Evolutionary conservation across 2,888 invertebrate species (phyloP), one percentile per base, ranked within the genome.

Genomic region (Lissonota sp.): DNA sequence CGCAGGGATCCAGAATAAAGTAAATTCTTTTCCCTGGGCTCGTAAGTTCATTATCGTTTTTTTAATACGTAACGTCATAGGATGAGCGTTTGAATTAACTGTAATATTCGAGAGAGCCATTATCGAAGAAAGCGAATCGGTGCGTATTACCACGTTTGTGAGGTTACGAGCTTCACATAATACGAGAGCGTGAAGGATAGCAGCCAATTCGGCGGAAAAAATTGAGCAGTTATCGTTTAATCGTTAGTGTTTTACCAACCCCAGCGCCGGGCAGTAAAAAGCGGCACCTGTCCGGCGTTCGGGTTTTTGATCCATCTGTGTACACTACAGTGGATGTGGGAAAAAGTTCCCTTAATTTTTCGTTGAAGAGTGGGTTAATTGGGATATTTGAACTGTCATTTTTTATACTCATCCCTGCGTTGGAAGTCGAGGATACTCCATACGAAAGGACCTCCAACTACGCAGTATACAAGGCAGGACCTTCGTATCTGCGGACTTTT

Each of bases 1-100:
- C n/a, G 70, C 49, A 5, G 70, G 70, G 5, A 40, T 49, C 70
- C 60, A 71, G 0, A 60, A 6, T 6, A 71, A 5, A 0, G 60
- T 40, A 10, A 49, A 14, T 5, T 37, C 40, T 8, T 49, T 51
- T 6, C 51, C 70, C 10, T 6, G 8, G 0, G 6, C 6, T 4
- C 60, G 49, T 0, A 44, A 7, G 0, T 1, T 3, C 1, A 12
- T 2, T 0, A 64, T 14, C 4, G 4, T 5, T 7, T 57, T 39
- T 8, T 57, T 63, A 16, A 63, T 55, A 4, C n/a, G 6, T 6
- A 37, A 0, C 0, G 26, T 6, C n/a, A 39, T 7, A 0, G 70
- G 49, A 8, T 71, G 39, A 3, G 44, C 7, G n/a, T 51, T 16
- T 6, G 26, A 26, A 1, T 26, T 26, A 2, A 3, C 3, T 26